Conservation (phyloP, 2,113 vertebrate species). For the Pristiophorus japonicus region DNA sequence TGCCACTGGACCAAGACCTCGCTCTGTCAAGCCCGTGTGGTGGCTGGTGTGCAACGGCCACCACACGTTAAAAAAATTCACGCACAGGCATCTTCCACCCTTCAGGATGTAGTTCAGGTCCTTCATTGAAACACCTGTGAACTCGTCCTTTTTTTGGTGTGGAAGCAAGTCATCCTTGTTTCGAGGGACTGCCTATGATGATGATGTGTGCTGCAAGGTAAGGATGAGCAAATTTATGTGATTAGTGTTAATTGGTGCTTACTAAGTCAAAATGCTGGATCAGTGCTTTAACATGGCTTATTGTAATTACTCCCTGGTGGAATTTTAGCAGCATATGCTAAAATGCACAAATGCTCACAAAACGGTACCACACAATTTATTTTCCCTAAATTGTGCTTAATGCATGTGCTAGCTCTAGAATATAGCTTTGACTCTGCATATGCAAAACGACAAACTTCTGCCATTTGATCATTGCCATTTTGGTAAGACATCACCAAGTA, state of each 20-base stretch:
- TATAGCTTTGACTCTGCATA: not conserved
- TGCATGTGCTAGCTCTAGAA: not conserved
- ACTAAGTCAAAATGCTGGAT: not conserved
- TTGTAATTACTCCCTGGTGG: not conserved
- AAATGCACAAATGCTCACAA: not conserved
- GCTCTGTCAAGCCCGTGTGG: too few species aligned
- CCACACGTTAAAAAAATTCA: too few species aligned
- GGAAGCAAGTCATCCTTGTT: too few species aligned
- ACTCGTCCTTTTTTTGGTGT: too few species aligned
- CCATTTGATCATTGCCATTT: not conserved
- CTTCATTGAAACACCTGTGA: too few species aligned
- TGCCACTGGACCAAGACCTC: too few species aligned
- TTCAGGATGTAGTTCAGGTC: too few species aligned
- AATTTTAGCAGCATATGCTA: not conserved
- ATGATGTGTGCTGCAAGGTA: not conserved
- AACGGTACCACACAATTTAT: not conserved
- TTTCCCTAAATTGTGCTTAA: constrained; percentile 9
- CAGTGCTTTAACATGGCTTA: not conserved
- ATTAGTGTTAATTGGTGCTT: not conserved
- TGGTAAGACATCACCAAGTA: not conserved
- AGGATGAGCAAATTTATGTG: too few species aligned
- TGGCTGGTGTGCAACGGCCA: too few species aligned
- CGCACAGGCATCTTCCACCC: too few species aligned
- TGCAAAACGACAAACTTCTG: not conserved
- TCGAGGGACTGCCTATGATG: too few species aligned